A percentile compares a stretch with the other conserved stretches of the same genome.
Conservation (phyloP, 2,888 invertebrate genomes). For the Sipha maydis region DNA sequence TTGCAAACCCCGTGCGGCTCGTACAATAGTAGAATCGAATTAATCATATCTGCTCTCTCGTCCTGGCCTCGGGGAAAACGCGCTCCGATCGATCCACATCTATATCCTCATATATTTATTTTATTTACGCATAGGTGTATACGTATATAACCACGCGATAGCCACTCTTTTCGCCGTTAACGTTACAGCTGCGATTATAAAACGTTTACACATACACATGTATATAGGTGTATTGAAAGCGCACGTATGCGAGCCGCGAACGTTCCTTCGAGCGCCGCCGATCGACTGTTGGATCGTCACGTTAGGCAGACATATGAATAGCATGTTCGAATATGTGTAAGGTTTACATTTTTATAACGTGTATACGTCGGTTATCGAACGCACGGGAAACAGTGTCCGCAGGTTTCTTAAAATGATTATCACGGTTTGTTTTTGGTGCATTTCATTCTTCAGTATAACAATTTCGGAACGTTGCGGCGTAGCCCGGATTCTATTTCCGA, state of each 20-base stretch:
- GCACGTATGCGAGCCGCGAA: not conserved
- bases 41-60: slow-evolving; percentile 34
- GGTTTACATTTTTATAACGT: too few relatives aligned
- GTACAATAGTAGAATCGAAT: slow-evolving; percentile 38
- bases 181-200: not conserved
- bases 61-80: not conserved
- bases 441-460: too few relatives aligned
- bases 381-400: too few relatives aligned
- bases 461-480: too few relatives aligned
- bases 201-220: not conserved
- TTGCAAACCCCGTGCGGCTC: not conserved
- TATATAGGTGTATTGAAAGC: not conserved
- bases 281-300: not conserved
- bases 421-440: too few relatives aligned
- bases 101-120: not conserved
- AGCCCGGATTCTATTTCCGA: too few relatives aligned
- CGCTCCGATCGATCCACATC: slow-evolving; percentile 11
- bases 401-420: too few relatives aligned
- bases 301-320: too few relatives aligned
- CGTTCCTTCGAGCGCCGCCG: not conserved
- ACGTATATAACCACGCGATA: not conserved
- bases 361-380: too few relatives aligned
- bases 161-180: not conserved
- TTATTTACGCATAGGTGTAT: not conserved
- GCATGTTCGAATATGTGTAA: too few relatives aligned